phyloP scores from a whole-genome alignment of 2,888 invertebrate species.

The Agonopterix subpropinquella region DNA sequence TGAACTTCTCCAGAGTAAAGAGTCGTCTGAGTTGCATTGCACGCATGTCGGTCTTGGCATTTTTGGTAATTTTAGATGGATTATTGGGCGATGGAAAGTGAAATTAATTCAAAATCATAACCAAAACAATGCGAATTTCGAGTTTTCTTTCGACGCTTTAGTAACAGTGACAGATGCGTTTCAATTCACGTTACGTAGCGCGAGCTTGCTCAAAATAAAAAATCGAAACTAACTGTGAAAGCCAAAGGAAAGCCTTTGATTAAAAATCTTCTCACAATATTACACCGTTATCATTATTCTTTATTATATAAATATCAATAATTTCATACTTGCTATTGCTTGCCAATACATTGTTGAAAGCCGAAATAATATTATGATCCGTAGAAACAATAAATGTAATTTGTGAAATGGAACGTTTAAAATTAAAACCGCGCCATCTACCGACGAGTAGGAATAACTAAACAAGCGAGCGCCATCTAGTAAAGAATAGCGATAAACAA shows the following conservation, averaged over 20 bases:
- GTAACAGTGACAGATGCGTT: constrained; percentile 10
- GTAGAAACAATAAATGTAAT: no score
- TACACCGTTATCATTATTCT: no score
- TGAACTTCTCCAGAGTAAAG: constrained; percentile 84
- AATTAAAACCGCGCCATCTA: constrained; percentile 5
- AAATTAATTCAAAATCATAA: constrained; percentile 13
- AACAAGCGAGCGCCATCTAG: constrained; percentile 3
- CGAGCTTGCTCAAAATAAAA: no score
- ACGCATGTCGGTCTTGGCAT: constrained; percentile 79
- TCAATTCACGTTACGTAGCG: constrained; percentile 5
- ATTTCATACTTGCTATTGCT: no score
- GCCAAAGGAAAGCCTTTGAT: no score
- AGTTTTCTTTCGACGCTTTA: constrained; percentile 4
- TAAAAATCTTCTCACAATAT: no score
- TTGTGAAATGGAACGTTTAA: background rate
- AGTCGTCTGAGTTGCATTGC: constrained; percentile 82
- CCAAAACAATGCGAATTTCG: constrained; percentile 8
- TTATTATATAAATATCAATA: no score
- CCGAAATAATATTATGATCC: no score
- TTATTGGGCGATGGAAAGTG: background rate
- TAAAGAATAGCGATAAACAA: background rate
- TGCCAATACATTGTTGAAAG: no score
- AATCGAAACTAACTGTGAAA: no score
- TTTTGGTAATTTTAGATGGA: constrained; percentile 34
- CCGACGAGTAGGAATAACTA: constrained; percentile 1